Conservation (phyloP, 2,113 vertebrate genomes). For the Thamnaconus septentrionalis region DNA sequence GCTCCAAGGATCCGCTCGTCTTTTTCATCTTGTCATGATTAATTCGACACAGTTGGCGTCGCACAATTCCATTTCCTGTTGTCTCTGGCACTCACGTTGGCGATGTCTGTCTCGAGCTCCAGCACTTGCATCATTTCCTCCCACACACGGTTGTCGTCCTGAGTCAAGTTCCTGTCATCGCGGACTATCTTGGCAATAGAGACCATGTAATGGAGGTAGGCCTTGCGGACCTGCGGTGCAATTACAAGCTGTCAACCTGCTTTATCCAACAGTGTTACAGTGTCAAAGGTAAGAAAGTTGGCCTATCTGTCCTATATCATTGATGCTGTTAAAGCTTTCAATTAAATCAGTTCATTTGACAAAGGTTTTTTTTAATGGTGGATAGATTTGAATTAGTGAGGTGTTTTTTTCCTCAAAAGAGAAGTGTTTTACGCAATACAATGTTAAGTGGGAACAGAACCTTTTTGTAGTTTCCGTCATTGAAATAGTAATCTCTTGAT, state of each 20-base stretch:
- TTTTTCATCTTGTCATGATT: constrained; percentile 41
- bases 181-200: constrained; percentile 86
- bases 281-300: neutral
- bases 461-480: constrained; percentile 83
- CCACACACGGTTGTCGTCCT: constrained; percentile 77
- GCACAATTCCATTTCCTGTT: constrained; percentile 35
- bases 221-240: constrained; percentile 84
- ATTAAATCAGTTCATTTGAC: neutral
- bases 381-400: too few relatives aligned
- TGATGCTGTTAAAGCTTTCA: neutral
- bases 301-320: neutral
- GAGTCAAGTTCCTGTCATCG: constrained; percentile 83
- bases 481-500: constrained; percentile 93
- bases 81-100: constrained; percentile 81
- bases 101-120: constrained; percentile 89
- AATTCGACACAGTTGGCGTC: constrained; percentile 9
- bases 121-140: constrained; percentile 89
- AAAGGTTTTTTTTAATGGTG: too few relatives aligned
- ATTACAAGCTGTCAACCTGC: neutral
- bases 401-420: too few relatives aligned
- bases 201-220: constrained; percentile 93
- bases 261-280: neutral
- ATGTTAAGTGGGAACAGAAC: constrained; percentile 54
- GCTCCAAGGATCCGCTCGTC: neutral
- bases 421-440: too few relatives aligned